Evolutionary conservation across 1,140 invertebrate species (phyloP).

Genomic region (Pogonognathellus flavescens): DNA sequence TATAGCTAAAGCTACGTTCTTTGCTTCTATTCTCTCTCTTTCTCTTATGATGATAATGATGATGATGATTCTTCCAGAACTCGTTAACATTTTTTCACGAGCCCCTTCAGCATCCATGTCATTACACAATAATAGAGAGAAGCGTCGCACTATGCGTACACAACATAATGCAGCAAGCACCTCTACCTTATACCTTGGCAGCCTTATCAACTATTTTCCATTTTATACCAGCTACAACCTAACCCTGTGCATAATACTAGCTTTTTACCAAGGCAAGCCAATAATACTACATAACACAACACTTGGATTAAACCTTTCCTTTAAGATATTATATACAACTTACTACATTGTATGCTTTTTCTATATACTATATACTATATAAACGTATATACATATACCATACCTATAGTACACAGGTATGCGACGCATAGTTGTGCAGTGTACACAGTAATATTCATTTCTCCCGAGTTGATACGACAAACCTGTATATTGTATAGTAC

Average conservation of each 20-base stretch:
- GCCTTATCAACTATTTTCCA: no score
- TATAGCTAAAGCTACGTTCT: conserved; percentile 8
- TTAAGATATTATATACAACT: neutral
- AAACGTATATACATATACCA: neutral
- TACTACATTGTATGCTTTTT: no score
- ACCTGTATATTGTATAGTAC: no score
- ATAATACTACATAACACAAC: neutral
- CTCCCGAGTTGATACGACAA: neutral
- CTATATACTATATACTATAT: no score
- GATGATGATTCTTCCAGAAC: conserved; percentile 61
- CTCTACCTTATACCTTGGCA: neutral
- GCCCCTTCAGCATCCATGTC: conserved; percentile 52
- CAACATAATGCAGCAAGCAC: neutral
- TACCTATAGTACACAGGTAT: neutral
- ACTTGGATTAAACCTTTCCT: conserved; percentile 26
- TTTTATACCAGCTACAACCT: no score
- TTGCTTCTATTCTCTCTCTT: conserved; percentile 24
- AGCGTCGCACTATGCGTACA: conserved; percentile 44
- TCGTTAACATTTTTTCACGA: conserved; percentile 61
- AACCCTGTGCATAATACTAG: no score
- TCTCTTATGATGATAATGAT: conserved; percentile 57
- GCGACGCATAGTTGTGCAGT: neutral
- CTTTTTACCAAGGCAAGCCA: no score
- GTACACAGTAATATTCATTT: neutral
- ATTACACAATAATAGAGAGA: conserved; percentile 51